Evolutionary conservation across 2,797 vertebrate genomes (phyloP), one percentile per base, ranked within the genome.

Genomic region (Chelonia mydas): DNA sequence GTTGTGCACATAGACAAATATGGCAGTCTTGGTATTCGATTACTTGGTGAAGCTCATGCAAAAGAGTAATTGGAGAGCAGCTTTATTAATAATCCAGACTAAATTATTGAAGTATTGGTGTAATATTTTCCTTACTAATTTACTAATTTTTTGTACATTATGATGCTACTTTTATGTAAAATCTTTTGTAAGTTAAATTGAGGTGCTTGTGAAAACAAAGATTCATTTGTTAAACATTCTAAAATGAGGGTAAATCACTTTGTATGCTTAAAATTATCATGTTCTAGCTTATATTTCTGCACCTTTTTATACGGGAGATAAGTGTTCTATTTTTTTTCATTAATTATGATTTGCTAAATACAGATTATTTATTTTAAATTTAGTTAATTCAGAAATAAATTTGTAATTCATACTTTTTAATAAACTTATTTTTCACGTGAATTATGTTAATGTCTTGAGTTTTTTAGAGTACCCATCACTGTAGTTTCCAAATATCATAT

Each of bases 21-120:
- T 93, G 97, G 94, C 97, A 98, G 98, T 96, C 97, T 99, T 88
- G 95, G 97, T 90, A 97, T 99, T 97, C 98, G 98, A 78, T 98
- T 99, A 17, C 97, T 96, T 83, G 99, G 99, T 98, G 99, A 99
- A 98, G 99, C 99, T 89, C 76, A 98, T 95, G 97, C 96, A 72
- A 94, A 96, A 87, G 78, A 55, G 72, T 96, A 97, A 91, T 49
- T 88, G 77, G 86, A 91, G 57, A 95, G 81, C 68, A 55, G 33
- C 89, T 84, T 76, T 90, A 9, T 41, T 84, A 51, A 27, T 89
- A 74, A 68, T 97, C 33, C 84, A 7, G 94, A 97, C 77, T 87
- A 50, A 87, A 92, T 92, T 78, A 16, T 83, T 25, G 80, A 88
- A 87, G 79, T 97, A 45, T 93, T 59, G 25, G 23, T 86, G 74